Conservation (phyloP, 2,888 invertebrate genomes). For the Lacanobia wlatinum region DNA sequence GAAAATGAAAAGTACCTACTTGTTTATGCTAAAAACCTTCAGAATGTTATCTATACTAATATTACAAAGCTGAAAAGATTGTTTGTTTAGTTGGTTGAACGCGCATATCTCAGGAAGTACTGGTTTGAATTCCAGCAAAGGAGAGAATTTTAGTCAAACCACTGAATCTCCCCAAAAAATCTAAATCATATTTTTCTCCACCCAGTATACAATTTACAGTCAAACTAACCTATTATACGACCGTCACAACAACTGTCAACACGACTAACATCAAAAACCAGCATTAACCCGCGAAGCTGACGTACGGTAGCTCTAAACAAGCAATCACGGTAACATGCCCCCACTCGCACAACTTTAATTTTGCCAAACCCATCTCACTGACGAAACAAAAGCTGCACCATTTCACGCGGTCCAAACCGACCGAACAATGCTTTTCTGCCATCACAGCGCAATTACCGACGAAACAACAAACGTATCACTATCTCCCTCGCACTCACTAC, state of each 20-base stretch:
- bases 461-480: constrained; percentile 77
- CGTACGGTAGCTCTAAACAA: constrained; percentile 79
- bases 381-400: constrained; percentile 86
- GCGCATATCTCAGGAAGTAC: no score
- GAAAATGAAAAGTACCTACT: no score
- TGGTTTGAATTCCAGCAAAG: no score
- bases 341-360: constrained; percentile 86
- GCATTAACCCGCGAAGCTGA: constrained; percentile 59
- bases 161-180: neutral
- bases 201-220: neutral
- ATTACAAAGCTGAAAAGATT: no score
- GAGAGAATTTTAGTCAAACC: neutral
- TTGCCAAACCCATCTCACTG: constrained; percentile 85
- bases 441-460: constrained; percentile 79
- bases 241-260: constrained; percentile 26
- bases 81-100: no score
- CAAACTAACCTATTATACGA: constrained; percentile 18
- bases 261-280: constrained; percentile 58
- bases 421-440: constrained; percentile 85
- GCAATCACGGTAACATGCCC: constrained; percentile 85
- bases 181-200: neutral
- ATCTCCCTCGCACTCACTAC: constrained; percentile 75
- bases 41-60: no score
- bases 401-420: constrained; percentile 89
- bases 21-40: no score